Conservation (phyloP, 2,888 invertebrate species). For the Caenorhabditis sp. region DNA sequence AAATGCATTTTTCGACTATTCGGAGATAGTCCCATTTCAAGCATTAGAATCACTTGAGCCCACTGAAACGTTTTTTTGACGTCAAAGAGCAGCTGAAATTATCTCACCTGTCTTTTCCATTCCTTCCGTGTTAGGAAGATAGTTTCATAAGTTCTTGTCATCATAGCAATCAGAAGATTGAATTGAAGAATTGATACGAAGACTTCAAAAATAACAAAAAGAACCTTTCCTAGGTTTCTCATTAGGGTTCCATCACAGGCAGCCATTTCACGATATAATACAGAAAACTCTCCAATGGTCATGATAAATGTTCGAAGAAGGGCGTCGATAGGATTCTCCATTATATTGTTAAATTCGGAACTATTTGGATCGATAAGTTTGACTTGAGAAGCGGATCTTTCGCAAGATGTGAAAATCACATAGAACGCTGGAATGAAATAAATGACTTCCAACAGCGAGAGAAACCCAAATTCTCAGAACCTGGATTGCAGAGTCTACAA, state of each 20-base stretch:
- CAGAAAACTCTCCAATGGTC: constrained; percentile 81
- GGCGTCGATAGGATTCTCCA: constrained; percentile 48
- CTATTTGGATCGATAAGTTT: constrained; percentile 9
- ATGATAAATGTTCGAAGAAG: constrained; percentile 92
- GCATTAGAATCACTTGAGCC: constrained; percentile 95
- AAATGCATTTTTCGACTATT: constrained; percentile 85
- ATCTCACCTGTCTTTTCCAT: constrained; percentile 81
- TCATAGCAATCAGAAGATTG: constrained; percentile 99
- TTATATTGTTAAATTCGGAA: constrained; percentile 30
- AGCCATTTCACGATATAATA: constrained; percentile 54
- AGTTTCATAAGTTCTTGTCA: constrained; percentile 98
- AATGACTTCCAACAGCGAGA: too few species aligned
- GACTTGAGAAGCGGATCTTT: constrained; percentile 35
- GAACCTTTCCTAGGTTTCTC: constrained; percentile 51
- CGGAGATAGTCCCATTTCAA: constrained; percentile 94
- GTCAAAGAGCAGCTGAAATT: neutral
- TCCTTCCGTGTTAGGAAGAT: constrained; percentile 96
- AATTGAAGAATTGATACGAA: constrained; percentile 92
- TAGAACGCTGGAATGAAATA: constrained; percentile 79
- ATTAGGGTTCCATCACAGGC: constrained; percentile 49
- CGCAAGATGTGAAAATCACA: constrained; percentile 84
- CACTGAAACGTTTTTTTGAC: constrained; percentile 76
- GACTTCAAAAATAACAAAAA: constrained; percentile 92
- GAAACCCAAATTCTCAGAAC: neutral
- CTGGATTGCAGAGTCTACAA: too few species aligned